Conservation (phyloP, 2,113 vertebrate species). For the Hyperopisus bebe region DNA sequence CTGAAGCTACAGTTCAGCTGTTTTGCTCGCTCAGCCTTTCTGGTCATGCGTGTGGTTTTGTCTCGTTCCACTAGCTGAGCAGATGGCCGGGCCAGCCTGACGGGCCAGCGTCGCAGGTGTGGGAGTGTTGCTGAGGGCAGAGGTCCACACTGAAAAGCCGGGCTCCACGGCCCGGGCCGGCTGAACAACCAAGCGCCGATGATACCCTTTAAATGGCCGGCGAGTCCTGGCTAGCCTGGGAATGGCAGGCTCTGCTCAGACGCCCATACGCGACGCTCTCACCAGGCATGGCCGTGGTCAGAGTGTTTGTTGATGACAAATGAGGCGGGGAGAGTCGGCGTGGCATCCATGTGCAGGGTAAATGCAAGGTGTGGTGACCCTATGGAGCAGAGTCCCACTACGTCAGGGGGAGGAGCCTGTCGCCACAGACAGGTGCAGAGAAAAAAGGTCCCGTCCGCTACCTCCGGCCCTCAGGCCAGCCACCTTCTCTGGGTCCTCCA, state of each 20-base stretch:
- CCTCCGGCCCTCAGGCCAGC: constrained; percentile 34
- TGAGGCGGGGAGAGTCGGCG: neutral
- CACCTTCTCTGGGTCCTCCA: constrained; percentile 33
- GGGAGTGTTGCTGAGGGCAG: neutral
- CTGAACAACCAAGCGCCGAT: neutral
- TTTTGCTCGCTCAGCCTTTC: neutral
- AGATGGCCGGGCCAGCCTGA: neutral
- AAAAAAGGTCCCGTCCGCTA: constrained; percentile 28
- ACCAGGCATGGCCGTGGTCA: neutral
- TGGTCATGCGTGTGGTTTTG: neutral
- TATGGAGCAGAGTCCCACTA: neutral
- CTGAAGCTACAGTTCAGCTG: neutral
- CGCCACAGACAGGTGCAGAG: neutral
- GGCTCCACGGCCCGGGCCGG: neutral
- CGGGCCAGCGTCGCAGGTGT: neutral
- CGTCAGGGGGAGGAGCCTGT: neutral
- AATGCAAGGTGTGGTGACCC: neutral
- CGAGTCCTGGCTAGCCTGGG: neutral
- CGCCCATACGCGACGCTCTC: neutral
- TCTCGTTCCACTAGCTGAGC: neutral
- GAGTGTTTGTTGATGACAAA: neutral
- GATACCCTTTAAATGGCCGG: neutral
- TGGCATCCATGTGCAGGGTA: neutral
- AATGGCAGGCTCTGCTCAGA: neutral
- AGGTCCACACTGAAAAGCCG: too few relatives aligned